Evolutionary conservation across 2,797 vertebrate genomes (phyloP), one percentile per base, ranked within the genome.

Genomic region (Smutsia temminckii): DNA sequence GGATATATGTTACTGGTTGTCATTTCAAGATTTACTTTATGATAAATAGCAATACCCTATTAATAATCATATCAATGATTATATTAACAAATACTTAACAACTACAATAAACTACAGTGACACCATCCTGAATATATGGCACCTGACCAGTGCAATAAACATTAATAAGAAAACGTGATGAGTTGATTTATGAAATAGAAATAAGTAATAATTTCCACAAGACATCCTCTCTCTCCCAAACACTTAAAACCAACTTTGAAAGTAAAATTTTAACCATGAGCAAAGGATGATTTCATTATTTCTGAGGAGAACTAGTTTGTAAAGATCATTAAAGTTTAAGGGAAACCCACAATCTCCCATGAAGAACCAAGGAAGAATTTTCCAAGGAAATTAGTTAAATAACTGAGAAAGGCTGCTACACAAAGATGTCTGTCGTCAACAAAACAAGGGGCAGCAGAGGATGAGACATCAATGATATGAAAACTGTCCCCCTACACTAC

Each of bases 281-380:
- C 46, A 87, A 78, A 93, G 79, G 29, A 68, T 75, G 32, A 69
- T 49, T 75, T 89, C 11, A 92, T 55, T 75, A 86, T 64, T 79
- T 89, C 71, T 79, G 7, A 78, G 18, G 14, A 85, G 18, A 72
- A 74, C 29, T 11, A 42, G 10, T 61, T 53, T 37, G 6, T 23
- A n/a, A 93, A 46, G 89, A 63, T 34, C n/a, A 72, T 46, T 59
- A 20, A 74, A 46, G 16, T 34, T 69, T 34, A 88, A 78, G 29
- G 21, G 27, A 91, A 93, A 95, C 27, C 7, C 77, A 85, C 53
- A 80, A 84, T 95, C 25, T 57, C 8, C 46, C 69, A 29, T 21
- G 4, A 6, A 89, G 46, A 86, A 78, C 17, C 13, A 63, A 4
- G 53, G 32, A 51, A 49, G 37, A 89, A 74, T 61, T 42, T 49